Conservation (phyloP, 2,113 vertebrate genomes). For the Gambusia holbrooki region DNA sequence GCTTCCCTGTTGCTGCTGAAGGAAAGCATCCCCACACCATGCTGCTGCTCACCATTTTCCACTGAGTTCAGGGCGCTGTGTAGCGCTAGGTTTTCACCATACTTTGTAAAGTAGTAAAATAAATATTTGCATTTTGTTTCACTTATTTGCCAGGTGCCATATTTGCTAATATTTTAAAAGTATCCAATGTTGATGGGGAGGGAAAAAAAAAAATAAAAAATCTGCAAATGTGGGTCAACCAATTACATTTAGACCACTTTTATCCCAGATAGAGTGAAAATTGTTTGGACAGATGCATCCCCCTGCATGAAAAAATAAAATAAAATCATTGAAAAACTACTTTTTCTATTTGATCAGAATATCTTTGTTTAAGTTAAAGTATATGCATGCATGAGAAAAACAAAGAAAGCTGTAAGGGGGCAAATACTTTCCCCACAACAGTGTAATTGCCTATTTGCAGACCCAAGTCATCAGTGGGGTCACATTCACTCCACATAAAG, state of each 20-base stretch:
- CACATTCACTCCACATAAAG: constrained; percentile 63
- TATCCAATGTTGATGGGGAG: too few species aligned
- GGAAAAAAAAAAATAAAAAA: background rate
- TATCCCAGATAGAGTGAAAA: too few species aligned
- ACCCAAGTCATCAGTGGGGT: constrained; percentile 57
- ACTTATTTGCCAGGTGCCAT: background rate
- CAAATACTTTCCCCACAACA: background rate
- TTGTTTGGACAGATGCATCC: background rate
- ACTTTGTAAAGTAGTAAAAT: background rate
- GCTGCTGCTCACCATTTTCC: background rate
- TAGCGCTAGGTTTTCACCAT: background rate
- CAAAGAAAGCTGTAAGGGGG: background rate
- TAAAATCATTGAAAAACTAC: background rate
- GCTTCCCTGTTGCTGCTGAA: background rate
- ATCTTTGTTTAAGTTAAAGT: background rate
- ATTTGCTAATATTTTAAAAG: background rate
- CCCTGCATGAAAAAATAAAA: too few species aligned
- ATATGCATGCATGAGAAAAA: background rate
- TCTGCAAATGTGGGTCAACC: background rate
- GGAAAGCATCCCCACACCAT: background rate
- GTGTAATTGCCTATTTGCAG: constrained; percentile 69
- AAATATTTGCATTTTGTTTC: background rate
- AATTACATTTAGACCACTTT: background rate
- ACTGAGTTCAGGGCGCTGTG: background rate
- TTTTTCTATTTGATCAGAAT: background rate